A percentile compares a stretch with the other conserved stretches of the same genome.
Conservation (phyloP, 2,888 invertebrate species). For the Eristalinus aeneus region DNA sequence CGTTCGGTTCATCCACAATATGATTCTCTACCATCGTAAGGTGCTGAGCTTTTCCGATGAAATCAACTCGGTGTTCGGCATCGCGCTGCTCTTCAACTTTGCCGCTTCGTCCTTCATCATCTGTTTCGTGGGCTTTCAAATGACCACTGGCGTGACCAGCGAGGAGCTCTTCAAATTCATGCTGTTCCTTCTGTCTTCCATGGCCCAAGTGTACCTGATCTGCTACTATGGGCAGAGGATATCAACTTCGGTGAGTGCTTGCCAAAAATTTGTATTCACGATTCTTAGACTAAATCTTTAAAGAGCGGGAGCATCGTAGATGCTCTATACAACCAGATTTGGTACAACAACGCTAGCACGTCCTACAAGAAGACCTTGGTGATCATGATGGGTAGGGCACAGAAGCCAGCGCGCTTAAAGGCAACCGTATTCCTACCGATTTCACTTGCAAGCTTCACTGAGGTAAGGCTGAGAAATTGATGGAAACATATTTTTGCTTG, state of each 20-base stretch:
- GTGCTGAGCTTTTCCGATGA: conserved; percentile 72
- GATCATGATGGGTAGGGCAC: conserved; percentile 75
- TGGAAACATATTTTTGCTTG: conserved; percentile 18
- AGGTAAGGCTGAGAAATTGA: conserved; percentile 65
- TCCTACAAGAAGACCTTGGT: conserved; percentile 76
- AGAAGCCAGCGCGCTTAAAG: conserved; percentile 74
- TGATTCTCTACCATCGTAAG: conserved; percentile 74
- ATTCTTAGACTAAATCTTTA: not conserved
- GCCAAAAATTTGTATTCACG: not conserved
- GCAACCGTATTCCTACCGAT: conserved; percentile 75
- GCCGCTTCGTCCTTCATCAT: conserved; percentile 76
- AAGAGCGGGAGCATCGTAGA: conserved; percentile 76
- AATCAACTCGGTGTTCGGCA: conserved; percentile 76
- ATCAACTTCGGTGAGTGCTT: conserved; percentile 73
- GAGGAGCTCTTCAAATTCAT: conserved; percentile 74
- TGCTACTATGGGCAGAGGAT: conserved; percentile 75
- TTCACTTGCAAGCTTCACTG: conserved; percentile 75
- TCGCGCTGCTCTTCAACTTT: conserved; percentile 76
- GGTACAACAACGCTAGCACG: conserved; percentile 72
- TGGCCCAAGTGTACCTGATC: conserved; percentile 76
- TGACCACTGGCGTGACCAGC: conserved; percentile 74
- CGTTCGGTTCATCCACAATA: conserved; percentile 67
- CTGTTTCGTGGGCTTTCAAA: conserved; percentile 78
- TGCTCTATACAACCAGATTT: conserved; percentile 76
- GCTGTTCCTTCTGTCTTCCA: conserved; percentile 75